These are phyloP conservation scores for Leptinotarsa haldemani DNA, from an alignment of 2,888 invertebrate species.

Conservation along the genomic window DNA sequence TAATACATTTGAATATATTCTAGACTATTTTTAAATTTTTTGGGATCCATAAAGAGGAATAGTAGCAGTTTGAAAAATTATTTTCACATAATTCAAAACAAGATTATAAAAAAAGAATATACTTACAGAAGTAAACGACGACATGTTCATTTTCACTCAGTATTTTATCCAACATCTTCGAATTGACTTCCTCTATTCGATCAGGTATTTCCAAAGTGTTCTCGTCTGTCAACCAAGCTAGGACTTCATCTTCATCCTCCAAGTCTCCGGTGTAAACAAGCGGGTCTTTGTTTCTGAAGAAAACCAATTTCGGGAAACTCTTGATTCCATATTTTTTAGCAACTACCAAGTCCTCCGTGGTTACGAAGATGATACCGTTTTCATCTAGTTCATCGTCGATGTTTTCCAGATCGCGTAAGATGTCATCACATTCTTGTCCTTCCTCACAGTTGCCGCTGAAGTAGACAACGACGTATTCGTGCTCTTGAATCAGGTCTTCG, in stretches of 20 bases:
- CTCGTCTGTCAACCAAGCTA: conserved; percentile 92
- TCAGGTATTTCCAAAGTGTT: conserved; percentile 91
- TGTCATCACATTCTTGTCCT: conserved; percentile 87
- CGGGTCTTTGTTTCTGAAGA: conserved; percentile 93
- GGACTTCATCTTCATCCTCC: conserved; percentile 90
- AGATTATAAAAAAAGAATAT: not conserved
- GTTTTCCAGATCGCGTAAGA: conserved; percentile 87
- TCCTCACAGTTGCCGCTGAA: conserved; percentile 92
- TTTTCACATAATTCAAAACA: no score
- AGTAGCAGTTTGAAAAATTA: no score
- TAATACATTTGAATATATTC: no score
- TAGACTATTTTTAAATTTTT: no score
- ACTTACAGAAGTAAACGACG: conserved; percentile 93
- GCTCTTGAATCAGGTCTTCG: conserved; percentile 85
- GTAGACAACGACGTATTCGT: conserved; percentile 94
- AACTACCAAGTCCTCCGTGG: conserved; percentile 84
- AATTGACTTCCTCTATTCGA: conserved; percentile 92
- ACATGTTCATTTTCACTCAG: conserved; percentile 88
- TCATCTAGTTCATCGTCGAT: conserved; percentile 95
- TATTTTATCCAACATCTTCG: conserved; percentile 90
- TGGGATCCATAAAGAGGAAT: no score
- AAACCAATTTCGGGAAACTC: conserved; percentile 85
- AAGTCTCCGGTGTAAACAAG: conserved; percentile 85
- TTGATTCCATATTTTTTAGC: conserved; percentile 90
- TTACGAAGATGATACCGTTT: conserved; percentile 92